Conservation (phyloP, 2,113 vertebrate species). For the Xiphophorus hellerii region DNA sequence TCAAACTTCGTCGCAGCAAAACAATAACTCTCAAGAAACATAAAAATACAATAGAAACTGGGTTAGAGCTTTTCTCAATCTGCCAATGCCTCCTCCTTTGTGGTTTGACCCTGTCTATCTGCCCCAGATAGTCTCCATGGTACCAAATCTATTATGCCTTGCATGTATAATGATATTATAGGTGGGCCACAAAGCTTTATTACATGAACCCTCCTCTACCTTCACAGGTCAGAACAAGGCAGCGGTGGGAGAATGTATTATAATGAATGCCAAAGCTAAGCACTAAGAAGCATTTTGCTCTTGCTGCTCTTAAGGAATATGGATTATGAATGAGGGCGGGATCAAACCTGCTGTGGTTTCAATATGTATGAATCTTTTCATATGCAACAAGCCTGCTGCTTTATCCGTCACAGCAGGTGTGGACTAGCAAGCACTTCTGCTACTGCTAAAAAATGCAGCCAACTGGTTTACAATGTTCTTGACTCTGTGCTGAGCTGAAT, state of each 20-base stretch:
- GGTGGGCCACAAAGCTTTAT: conserved; percentile 29
- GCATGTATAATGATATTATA: conserved; percentile 42
- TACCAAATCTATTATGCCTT: conserved; percentile 20
- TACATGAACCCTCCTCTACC: conserved; percentile 11
- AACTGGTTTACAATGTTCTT: conserved; percentile 4
- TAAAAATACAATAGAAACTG: too few species aligned
- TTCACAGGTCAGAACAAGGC: conserved; percentile 38
- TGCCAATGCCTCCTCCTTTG: conserved; percentile 17
- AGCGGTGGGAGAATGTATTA: conserved; percentile 46
- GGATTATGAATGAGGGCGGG: conserved; percentile 72
- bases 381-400: conserved; percentile 51
- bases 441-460: conserved; percentile 21
- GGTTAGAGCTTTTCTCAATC: conserved; percentile 17
- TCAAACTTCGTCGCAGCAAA: not conserved
- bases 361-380: conserved; percentile 78
- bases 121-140: conserved; percentile 22
- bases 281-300: conserved; percentile 68
- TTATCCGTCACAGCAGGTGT: conserved; percentile 71
- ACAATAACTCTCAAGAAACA: too few species aligned
- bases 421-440: conserved; percentile 49
- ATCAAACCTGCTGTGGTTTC: conserved; percentile 74
- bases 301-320: conserved; percentile 70
- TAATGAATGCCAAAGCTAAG: conserved; percentile 69
- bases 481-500: conserved; percentile 10
- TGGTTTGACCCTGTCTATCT: conserved; percentile 29